Evolutionary conservation across 2,888 invertebrate species (phyloP).

Genomic region (Mermis nigrescens): DNA sequence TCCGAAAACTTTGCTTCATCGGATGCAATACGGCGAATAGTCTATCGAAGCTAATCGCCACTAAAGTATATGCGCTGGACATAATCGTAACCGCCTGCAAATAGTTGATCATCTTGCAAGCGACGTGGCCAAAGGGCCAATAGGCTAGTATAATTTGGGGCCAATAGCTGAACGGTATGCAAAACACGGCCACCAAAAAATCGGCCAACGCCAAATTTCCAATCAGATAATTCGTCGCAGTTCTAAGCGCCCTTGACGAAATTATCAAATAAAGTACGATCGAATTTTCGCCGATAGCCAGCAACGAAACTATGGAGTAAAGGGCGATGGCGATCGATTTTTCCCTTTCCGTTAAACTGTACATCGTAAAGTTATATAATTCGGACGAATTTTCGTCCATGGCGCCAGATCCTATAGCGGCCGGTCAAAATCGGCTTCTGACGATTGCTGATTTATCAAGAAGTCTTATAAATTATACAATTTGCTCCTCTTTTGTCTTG

Average conservation of each 20-base stretch:
- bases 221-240: slow-evolving; percentile 37
- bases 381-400: too few relatives aligned
- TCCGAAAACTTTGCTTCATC: too few relatives aligned
- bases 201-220: slow-evolving; percentile 34
- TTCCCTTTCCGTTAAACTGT: too few relatives aligned
- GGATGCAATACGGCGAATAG: too few relatives aligned
- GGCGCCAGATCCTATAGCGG: too few relatives aligned
- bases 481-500: too few relatives aligned
- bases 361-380: too few relatives aligned
- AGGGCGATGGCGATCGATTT: not conserved
- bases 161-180: too few relatives aligned
- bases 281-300: slow-evolving; percentile 19
- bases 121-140: slow-evolving; percentile 35
- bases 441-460: too few relatives aligned
- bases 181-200: slow-evolving; percentile 37
- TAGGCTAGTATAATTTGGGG: slow-evolving; percentile 32
- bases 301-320: not conserved
- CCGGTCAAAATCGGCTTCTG: too few relatives aligned
- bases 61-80: slow-evolving; percentile 36
- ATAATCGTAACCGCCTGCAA: slow-evolving; percentile 35
- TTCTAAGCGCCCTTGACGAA: slow-evolving; percentile 26
- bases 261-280: slow-evolving; percentile 26
- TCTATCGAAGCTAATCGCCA: slow-evolving; percentile 32
- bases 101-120: slow-evolving; percentile 35
- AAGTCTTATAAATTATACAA: too few relatives aligned